Conservation (phyloP, 2,888 invertebrate species). For the Scelioninae gen. 1 region DNA sequence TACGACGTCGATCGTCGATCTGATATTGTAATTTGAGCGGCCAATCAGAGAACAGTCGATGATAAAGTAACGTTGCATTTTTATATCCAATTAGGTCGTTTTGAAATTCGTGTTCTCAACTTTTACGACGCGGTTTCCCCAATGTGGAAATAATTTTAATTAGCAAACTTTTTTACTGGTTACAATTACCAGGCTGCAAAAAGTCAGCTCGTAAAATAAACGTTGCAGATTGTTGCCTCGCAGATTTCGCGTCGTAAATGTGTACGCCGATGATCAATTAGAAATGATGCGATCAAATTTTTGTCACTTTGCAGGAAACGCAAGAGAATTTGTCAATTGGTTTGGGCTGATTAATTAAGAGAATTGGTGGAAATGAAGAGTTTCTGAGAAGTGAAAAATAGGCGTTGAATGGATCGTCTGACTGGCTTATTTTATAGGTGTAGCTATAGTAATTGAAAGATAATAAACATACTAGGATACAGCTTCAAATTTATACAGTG, state of each 20-base stretch:
- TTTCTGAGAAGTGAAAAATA: conserved; percentile 1
- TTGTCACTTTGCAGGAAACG: too few relatives aligned
- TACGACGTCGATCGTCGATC: conserved; percentile 27
- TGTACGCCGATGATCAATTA: conserved; percentile 12
- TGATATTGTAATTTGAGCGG: conserved; percentile 26
- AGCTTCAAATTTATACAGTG: conserved; percentile 26
- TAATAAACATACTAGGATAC: conserved; percentile 17
- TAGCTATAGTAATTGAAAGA: conserved; percentile 32
- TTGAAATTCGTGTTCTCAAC: conserved; percentile 34
- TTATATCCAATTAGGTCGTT: conserved; percentile 31
- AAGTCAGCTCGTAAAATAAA: conserved; percentile 24
- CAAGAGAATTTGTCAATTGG: neutral
- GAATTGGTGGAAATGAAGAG: neutral
- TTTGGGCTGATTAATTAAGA: conserved; percentile 37
- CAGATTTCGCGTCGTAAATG: conserved; percentile 29
- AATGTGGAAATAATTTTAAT: conserved; percentile 41
- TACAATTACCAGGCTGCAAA: conserved; percentile 23
- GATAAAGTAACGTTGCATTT: conserved; percentile 36
- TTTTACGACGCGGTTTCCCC: conserved; percentile 32
- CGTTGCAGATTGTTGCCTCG: conserved; percentile 3
- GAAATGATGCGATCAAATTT: too few relatives aligned
- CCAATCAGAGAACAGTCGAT: conserved; percentile 34
- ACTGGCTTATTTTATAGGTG: conserved; percentile 12
- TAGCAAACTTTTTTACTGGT: conserved; percentile 24
- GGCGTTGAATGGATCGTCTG: neutral